Percentiles rank a stretch among this genome's conserved stretches.
phyloP scores from a whole-genome alignment of 2,113 vertebrate species.

The Gallinago media region DNA sequence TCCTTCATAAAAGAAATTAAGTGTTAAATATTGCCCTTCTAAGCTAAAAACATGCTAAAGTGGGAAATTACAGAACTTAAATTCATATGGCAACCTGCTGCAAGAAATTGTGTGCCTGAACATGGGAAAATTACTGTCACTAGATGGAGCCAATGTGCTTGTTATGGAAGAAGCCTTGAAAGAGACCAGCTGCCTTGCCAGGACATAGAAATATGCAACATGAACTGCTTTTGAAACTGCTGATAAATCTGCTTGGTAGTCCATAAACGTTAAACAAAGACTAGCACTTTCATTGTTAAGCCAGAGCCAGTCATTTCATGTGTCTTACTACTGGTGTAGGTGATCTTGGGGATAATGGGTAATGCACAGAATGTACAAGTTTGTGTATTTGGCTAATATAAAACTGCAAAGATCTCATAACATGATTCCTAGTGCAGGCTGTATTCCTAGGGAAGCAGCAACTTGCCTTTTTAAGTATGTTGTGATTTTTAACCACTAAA shows the following conservation, averaged over 20 bases:
- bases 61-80: no score
- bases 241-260: background rate
- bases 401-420: background rate
- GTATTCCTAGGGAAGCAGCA: background rate
- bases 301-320: background rate
- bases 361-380: background rate
- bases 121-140: background rate
- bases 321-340: background rate
- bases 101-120: background rate
- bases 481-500: background rate
- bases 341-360: background rate
- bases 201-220: fast-evolving
- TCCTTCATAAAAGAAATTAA: background rate
- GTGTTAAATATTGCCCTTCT: background rate
- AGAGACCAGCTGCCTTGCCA: background rate
- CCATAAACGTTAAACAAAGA: background rate
- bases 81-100: background rate
- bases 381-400: background rate
- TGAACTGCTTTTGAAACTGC: background rate
- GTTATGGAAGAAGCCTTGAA: background rate
- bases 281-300: background rate
- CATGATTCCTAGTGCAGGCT: background rate
- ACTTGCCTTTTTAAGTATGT: background rate
- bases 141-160: constrained; percentile 32
- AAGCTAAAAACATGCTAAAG: background rate